These are phyloP conservation scores for Zaprionus obscuricornis DNA, from an alignment of 2,888 invertebrate species.

Conservation along the genomic window DNA sequence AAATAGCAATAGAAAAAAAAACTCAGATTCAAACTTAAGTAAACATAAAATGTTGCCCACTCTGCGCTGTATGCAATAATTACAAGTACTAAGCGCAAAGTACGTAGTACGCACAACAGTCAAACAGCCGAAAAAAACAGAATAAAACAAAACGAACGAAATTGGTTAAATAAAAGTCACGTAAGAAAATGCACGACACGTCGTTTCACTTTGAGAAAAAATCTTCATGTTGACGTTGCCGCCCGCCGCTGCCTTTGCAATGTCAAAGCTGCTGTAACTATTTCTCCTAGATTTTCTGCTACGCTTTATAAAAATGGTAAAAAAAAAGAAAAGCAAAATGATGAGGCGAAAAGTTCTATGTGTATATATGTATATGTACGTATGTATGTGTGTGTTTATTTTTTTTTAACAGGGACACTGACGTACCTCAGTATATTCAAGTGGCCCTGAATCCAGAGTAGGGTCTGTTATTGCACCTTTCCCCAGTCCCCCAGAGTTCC, in stretches of 20 bases:
- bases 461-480: too few species aligned
- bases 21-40: too few species aligned
- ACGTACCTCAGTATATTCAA: too few species aligned
- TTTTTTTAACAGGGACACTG: too few species aligned
- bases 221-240: too few species aligned
- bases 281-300: constrained; percentile 22
- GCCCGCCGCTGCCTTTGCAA: constrained; percentile 11
- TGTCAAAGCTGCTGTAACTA: constrained; percentile 13
- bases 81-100: constrained; percentile 41
- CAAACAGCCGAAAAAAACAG: constrained; percentile 4
- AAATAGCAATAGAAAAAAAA: too few species aligned
- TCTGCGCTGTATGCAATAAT: constrained; percentile 38
- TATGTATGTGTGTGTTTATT: constrained; percentile 17
- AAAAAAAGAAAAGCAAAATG: constrained; percentile 11
- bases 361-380: constrained; percentile 1
- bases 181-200: constrained; percentile 48
- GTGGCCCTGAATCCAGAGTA: too few species aligned
- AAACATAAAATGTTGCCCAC: too few species aligned
- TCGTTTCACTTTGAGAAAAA: constrained; percentile 58
- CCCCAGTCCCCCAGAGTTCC: too few species aligned
- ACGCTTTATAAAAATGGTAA: constrained; percentile 38
- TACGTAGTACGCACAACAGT: too few species aligned
- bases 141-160: constrained; percentile 4
- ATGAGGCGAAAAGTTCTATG: too few species aligned
- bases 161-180: constrained; percentile 53